These are phyloP conservation scores for Eubasilissa regina DNA, from an alignment of 1,140 invertebrate genomes.

Conservation along the genomic window DNA sequence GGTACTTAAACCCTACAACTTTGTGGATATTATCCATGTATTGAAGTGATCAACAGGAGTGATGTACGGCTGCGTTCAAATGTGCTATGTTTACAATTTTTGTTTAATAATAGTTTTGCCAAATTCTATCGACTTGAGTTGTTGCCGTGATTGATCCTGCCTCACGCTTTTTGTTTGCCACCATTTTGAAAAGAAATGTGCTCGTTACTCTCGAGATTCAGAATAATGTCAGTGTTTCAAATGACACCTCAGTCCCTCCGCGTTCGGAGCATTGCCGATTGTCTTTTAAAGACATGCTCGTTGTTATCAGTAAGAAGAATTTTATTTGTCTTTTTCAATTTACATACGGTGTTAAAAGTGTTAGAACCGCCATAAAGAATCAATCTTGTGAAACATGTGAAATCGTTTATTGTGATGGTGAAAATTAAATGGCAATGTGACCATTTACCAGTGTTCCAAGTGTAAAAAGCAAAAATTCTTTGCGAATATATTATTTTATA, in stretches of 20 bases:
- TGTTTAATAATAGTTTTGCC: slow-evolving; percentile 40
- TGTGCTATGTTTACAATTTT: slow-evolving; percentile 26
- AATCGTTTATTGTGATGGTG: slow-evolving; percentile 37
- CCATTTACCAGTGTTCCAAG: slow-evolving; percentile 42
- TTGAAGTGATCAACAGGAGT: slow-evolving; percentile 30
- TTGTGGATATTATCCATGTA: slow-evolving; percentile 46
- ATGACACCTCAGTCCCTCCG: not conserved
- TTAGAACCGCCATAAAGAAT: slow-evolving; percentile 41
- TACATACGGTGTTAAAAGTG: slow-evolving; percentile 24
- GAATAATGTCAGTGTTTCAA: slow-evolving; percentile 38
- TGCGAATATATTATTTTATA: slow-evolving; percentile 24
- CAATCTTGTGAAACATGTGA: slow-evolving; percentile 43
- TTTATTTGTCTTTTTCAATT: slow-evolving; percentile 10
- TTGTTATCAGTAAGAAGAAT: not conserved
- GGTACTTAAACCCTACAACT: slow-evolving; percentile 66
- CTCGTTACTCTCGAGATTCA: not conserved
- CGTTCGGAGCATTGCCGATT: not conserved
- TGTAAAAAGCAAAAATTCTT: slow-evolving; percentile 27
- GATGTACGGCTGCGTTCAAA: slow-evolving; percentile 25
- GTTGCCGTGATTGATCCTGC: slow-evolving; percentile 39
- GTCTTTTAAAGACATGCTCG: not conserved
- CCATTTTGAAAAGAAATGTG: slow-evolving; percentile 21
- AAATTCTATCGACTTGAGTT: slow-evolving; percentile 50
- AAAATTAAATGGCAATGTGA: slow-evolving; percentile 37
- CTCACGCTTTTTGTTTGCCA: slow-evolving; percentile 16